Evolutionary conservation across 2,888 invertebrate genomes (phyloP).

Genomic region (Teinopalpus imperialis): DNA sequence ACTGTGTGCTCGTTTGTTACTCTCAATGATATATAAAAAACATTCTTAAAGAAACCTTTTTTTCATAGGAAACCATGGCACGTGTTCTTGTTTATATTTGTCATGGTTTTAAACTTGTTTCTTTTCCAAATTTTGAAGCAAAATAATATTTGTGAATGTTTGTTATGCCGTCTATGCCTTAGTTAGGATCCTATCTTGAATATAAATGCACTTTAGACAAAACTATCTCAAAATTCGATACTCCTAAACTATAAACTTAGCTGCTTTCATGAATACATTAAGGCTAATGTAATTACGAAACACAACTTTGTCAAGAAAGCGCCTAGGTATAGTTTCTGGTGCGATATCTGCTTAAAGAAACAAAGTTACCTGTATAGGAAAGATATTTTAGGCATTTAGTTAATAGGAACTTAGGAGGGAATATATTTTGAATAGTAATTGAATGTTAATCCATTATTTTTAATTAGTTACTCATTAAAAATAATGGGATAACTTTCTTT

Average conservation of each 20-base stretch:
- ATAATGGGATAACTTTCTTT: too few relatives aligned
- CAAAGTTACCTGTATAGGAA: slow-evolving; percentile 7
- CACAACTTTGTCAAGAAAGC: slow-evolving; percentile 9
- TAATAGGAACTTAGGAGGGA: too few relatives aligned
- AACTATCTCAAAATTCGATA: slow-evolving; percentile 9
- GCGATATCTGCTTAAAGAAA: background rate
- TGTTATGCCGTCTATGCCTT: slow-evolving; percentile 7
- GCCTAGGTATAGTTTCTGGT: slow-evolving; percentile 3
- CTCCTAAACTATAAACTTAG: slow-evolving; percentile 5
- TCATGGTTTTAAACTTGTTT: background rate
- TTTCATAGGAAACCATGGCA: too few relatives aligned
- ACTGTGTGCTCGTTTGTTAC: too few relatives aligned
- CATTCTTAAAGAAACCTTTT: too few relatives aligned
- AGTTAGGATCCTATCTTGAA: slow-evolving; percentile 9
- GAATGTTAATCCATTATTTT: too few relatives aligned
- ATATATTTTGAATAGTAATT: too few relatives aligned
- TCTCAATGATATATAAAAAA: too few relatives aligned
- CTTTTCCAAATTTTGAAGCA: background rate
- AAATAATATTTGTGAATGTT: slow-evolving; percentile 1
- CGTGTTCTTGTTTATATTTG: too few relatives aligned
- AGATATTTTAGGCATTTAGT: too few relatives aligned
- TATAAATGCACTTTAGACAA: slow-evolving; percentile 9
- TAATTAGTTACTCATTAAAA: too few relatives aligned
- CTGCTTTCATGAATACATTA: slow-evolving; percentile 4
- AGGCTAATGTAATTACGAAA: slow-evolving; percentile 4